Evolutionary conservation across 2,888 invertebrate genomes (phyloP), one percentile per base, ranked within the genome.

Genomic region (Phymatocera aterrima): DNA sequence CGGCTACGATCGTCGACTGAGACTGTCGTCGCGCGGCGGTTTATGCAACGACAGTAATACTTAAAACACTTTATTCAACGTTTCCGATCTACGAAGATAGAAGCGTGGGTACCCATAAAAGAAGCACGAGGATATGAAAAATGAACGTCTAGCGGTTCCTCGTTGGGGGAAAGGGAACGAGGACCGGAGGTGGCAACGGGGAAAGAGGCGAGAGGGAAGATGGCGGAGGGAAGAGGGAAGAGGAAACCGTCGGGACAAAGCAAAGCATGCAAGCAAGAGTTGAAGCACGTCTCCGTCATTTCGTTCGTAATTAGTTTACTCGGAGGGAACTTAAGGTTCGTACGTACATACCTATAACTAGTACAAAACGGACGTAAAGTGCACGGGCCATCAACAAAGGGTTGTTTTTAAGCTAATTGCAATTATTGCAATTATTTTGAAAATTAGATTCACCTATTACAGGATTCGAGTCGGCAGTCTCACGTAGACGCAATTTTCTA

Each of bases 371-470:
- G 72, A 4, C 15, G 37, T 31, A 48, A 72, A 72, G 72, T 72
- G 54, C 34, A 37, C 54, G 54, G 37, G 46, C 74, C 21, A 18
- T 37, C 78, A 48, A 79, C 77, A 79, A 78, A 77, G 77, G 84
- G 77, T 80, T 82, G 85, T 84, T 85, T 85, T 81, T 82, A 61
- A 80, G 78, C 79, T 82, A 84, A 85, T 86, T 83, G 83, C 82
- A 80, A 85, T 82, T 80, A 81, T 81, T 83, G 79, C 48, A 68
- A 80, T 84, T 82, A 80, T 80, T 81, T 83, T 78, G 43, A 65
- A 80, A 85, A 84, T 82, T 80, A 77, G 78, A 75, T 83, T 81
- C 77, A n/a, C n/a, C n/a, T n/a, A 21, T 57, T 10, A 24, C 57
- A 5, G 40, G 5, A 57, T 24, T n/a, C n/a, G 34, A 64, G 18